phyloP scores from a whole-genome alignment of 2,888 invertebrate species.

The Tribolium freemani region DNA sequence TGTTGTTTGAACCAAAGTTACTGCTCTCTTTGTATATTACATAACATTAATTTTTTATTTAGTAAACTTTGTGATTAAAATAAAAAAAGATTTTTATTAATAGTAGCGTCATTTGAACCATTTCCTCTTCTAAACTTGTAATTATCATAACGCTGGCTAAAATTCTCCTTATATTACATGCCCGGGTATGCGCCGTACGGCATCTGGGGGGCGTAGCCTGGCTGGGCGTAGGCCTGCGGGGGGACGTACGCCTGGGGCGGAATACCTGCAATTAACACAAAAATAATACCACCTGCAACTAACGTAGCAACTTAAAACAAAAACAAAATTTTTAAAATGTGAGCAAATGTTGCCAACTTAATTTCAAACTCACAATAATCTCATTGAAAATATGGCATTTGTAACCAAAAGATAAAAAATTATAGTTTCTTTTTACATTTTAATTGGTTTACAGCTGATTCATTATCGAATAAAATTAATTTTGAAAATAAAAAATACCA shows the following conservation, averaged over 20 bases:
- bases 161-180: slow-evolving; percentile 69
- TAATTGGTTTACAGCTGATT: too few relatives aligned
- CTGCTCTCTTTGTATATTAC: slow-evolving; percentile 33
- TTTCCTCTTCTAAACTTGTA: slow-evolving; percentile 30
- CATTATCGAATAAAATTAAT: too few relatives aligned
- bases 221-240: slow-evolving; percentile 72
- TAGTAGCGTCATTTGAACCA: slow-evolving; percentile 35
- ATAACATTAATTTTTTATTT: slow-evolving; percentile 29
- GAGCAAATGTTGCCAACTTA: too few relatives aligned
- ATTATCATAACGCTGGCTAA: slow-evolving; percentile 36
- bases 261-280: slow-evolving; percentile 58
- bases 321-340: too few relatives aligned
- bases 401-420: too few relatives aligned
- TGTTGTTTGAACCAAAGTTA: slow-evolving; percentile 16
- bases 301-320: too few relatives aligned
- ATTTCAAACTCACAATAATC: too few relatives aligned
- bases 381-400: too few relatives aligned
- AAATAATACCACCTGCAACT: too few relatives aligned
- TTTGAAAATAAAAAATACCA: too few relatives aligned
- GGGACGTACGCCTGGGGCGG: slow-evolving; percentile 65
- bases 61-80: slow-evolving; percentile 36
- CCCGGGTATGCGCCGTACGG: slow-evolving; percentile 74
- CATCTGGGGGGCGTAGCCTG: slow-evolving; percentile 70
- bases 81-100: slow-evolving; percentile 32
- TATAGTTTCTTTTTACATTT: too few relatives aligned